A percentile compares a stretch with the other conserved stretches of the same genome.
phyloP scores from a whole-genome alignment of 2,888 invertebrate genomes.

The Rhingia campestris region DNA sequence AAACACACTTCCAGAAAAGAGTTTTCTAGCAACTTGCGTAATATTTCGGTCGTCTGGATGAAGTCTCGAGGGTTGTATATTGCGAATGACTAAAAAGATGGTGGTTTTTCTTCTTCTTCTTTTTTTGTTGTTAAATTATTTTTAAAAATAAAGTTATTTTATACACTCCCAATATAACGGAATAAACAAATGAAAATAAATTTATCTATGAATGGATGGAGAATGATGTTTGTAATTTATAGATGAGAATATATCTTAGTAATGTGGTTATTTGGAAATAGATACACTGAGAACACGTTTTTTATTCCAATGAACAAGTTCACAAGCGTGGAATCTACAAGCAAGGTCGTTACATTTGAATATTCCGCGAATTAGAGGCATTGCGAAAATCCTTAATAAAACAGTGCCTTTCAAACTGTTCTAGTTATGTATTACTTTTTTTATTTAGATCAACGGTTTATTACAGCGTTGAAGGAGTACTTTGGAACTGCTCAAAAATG shows the following conservation, averaged over 20 bases:
- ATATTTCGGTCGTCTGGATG: slow-evolving; percentile 42
- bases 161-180: not conserved
- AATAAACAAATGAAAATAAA: slow-evolving; percentile 19
- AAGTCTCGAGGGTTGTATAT: slow-evolving; percentile 24
- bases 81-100: slow-evolving; percentile 35
- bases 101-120: not conserved
- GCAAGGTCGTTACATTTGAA: slow-evolving; percentile 14
- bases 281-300: not conserved
- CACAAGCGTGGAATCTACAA: slow-evolving; percentile 8
- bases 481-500: too few species aligned
- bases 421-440: not conserved
- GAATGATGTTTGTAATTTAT: slow-evolving; percentile 10
- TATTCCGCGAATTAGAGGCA: not conserved
- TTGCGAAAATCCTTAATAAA: not conserved
- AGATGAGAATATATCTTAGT: not conserved
- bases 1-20: slow-evolving; percentile 62
- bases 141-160: too few species aligned
- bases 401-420: slow-evolving; percentile 26
- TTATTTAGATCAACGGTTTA: too few species aligned
- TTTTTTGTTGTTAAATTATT: slow-evolving; percentile 4
- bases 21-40: slow-evolving; percentile 53
- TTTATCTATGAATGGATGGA: slow-evolving; percentile 17
- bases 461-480: too few species aligned
- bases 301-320: not conserved
- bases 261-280: slow-evolving; percentile 10